Evolutionary conservation across 2,797 vertebrate species (phyloP), one percentile per base, ranked within the genome.

Genomic region (Sebastes vulpes): DNA sequence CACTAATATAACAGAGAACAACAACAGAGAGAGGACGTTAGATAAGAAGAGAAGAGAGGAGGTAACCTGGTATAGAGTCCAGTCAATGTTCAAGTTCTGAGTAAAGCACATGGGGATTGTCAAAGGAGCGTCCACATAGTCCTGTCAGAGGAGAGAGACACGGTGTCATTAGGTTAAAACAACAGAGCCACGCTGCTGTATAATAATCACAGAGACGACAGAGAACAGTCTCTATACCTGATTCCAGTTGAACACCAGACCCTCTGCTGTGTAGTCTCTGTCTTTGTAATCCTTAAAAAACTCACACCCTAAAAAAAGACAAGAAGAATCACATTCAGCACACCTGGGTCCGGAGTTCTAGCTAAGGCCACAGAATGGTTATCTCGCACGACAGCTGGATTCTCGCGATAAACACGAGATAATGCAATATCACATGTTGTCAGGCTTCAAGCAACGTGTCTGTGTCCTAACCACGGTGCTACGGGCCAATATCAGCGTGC

Each of bases 211-310:
- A 28, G 9, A 3, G 8, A 9, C 4, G 4, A 2, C 6, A 65
- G 28, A 6, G 5, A 16, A 1, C 16, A 1, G 53, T 3, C 7
- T 46, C 32, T 12, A 2, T 96, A 99, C 98, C 98, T 99, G 98
- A 93, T 99, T 99, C 98, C 98, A 99, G 97, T 99, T 99, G 94
- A 99, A 99, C 79, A 99, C 96, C 77, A 99, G 97, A 72, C 98
- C 98, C 91, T 99, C 98, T 2, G 98, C 98, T 61, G 96, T 97
- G 89, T 99, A 99, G 95, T 98, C 98, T 67, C 97, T 93, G 79
- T 99, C 98, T 95, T 98, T 99, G 94, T 99, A 99, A 82, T 99
- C 98, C 89, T 98, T 99, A 96, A 99, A 99, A 95, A 99, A 99
- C 94, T 99, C 98, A 97, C 98, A 99, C 74, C 98, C 98, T 99